Percentiles rank a stretch among this genome's conserved stretches.
Evolutionary conservation across 1,140 invertebrate species (phyloP).

Genomic region (Cyrtorhinus lividipennis): DNA sequence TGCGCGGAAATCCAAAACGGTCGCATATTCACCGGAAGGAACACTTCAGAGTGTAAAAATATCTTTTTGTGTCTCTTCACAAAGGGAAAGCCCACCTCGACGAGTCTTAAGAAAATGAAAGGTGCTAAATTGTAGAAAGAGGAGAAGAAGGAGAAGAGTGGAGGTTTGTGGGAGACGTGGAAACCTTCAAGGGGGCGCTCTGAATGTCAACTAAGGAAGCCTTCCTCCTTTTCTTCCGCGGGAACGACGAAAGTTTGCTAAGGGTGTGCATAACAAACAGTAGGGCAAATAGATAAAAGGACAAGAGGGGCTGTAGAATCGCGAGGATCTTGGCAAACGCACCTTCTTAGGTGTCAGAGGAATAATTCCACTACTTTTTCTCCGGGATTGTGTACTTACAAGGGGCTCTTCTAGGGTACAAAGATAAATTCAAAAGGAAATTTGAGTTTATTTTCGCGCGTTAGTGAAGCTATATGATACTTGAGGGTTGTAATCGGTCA

Average conservation of each 20-base stretch:
- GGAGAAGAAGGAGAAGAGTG: background rate
- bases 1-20: too few species aligned
- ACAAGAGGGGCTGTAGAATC: background rate
- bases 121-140: background rate
- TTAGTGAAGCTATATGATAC: too few species aligned
- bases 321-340: background rate
- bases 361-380: background rate
- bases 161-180: background rate
- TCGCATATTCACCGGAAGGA: too few species aligned
- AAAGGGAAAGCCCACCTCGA: too few species aligned
- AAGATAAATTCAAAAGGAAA: too few species aligned
- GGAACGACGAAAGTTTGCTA: background rate
- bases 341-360: background rate
- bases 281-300: background rate
- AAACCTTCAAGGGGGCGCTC: background rate
- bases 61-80: too few species aligned
- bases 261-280: background rate
- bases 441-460: too few species aligned
- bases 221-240: too few species aligned
- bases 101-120: background rate
- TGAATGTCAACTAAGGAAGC: background rate
- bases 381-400: too few species aligned
- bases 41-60: too few species aligned
- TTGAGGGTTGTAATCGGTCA: too few species aligned
- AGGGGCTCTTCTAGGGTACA: too few species aligned